These are phyloP conservation scores for Sycobia sp. DNA, from an alignment of 1,140 invertebrate genomes.

Conservation along the genomic window DNA sequence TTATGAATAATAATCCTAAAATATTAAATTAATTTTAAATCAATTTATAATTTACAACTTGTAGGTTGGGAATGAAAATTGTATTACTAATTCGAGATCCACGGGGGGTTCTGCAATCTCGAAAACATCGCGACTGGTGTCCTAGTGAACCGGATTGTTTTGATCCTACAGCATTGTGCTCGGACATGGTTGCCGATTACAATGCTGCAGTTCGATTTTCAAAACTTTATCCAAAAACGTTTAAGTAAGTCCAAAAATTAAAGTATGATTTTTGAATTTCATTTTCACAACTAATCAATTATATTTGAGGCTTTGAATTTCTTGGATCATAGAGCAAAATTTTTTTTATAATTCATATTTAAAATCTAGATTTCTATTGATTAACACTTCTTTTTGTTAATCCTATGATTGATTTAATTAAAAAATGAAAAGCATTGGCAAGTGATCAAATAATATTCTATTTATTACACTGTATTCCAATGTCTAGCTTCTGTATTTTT, in stretches of 20 bases:
- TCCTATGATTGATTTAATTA: too few species aligned
- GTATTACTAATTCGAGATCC: conserved; percentile 83
- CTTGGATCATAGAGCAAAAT: too few species aligned
- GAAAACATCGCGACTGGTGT: conserved; percentile 84
- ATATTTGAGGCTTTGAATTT: too few species aligned
- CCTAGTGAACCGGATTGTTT: conserved; percentile 81
- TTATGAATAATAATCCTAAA: neutral
- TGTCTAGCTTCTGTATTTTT: too few species aligned
- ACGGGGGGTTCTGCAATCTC: conserved; percentile 82
- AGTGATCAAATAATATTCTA: too few species aligned
- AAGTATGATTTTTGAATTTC: too few species aligned
- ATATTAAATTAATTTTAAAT: neutral
- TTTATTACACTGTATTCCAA: too few species aligned
- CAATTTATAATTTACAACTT: conserved; percentile 34
- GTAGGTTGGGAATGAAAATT: conserved; percentile 75
- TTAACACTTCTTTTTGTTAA: too few species aligned
- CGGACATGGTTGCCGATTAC: conserved; percentile 83
- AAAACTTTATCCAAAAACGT: conserved; percentile 71
- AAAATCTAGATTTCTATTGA: too few species aligned
- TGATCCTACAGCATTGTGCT: conserved; percentile 75
- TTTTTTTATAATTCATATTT: too few species aligned
- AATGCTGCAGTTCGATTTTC: conserved; percentile 72
- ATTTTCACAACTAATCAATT: too few species aligned
- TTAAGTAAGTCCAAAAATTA: conserved; percentile 66
- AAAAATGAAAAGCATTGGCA: too few species aligned